Base-by-base conservation (phyloP, 2,888 invertebrate genomes). In the Pinctada fucata region DNA sequence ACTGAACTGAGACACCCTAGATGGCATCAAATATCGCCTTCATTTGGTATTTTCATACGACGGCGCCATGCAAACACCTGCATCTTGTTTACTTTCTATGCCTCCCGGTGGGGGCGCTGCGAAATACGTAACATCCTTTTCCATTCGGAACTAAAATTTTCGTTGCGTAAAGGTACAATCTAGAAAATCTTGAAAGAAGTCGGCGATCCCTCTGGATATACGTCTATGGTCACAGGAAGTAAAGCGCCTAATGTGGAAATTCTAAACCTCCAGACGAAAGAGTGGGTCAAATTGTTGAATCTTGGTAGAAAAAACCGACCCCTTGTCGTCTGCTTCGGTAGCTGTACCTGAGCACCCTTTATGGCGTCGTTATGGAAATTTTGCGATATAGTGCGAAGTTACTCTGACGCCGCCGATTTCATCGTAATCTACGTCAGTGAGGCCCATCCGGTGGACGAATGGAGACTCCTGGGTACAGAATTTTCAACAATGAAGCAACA, bases 291-390 rank as follows among this genome's bases (percentile, higher is more conserved):
- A 8, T 68, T 84, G 2, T 52, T 78, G 5, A 76, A 79, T 67
- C 76, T 83, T 49, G 78, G 77, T 58, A 74, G 31, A 47, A n/a
- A 58, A 48, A 78, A 83, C 2, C 78, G 83, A 51, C 84, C 84
- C n/a, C 81, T 84, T 6, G 78, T 84, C 45, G 50, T 84, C 31
- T 81, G 78, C 58, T 84, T 83, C 52, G 84, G 84, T 3, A 84
- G 84, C 49, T 83, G 83, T 69, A 79, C 80, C 78, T 84, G 84
- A 84, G 72, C 79, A 5, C 84, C 84, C 72, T 84, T 83, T 49
- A 83, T 84, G 80, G 58, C 79, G 31, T 76, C 79, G 31, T 63
- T 83, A 69, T 76, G 31, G 49, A 72, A 79, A 72, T 81, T 79
- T 50, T 78, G 78, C 65, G 74, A 78, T 47, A 70, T 83, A 51